A percentile compares a stretch with the other conserved stretches of the same genome.
phyloP scores from a whole-genome alignment of 2,797 vertebrate species.

The Pseudomugil tenellus region DNA sequence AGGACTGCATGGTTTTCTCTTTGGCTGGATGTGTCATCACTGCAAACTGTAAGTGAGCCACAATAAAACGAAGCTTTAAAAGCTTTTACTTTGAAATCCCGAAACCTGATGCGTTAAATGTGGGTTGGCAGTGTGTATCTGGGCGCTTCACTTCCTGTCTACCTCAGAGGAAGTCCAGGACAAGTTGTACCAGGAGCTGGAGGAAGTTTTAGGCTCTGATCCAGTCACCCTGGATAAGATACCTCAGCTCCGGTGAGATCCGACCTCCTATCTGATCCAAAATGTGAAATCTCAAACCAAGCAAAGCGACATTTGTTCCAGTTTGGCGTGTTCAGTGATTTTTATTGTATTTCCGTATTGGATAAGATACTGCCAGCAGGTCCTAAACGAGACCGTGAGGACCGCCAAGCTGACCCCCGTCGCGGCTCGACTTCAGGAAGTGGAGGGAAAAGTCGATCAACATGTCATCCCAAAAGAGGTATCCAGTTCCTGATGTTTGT shows the following conservation, averaged over 20 bases:
- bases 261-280: background rate
- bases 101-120: background rate
- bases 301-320: background rate
- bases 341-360: constrained; percentile 21
- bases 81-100: background rate
- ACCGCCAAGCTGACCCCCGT: constrained; percentile 93
- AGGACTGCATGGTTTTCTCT: constrained; percentile 97
- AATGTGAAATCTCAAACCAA: background rate
- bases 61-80: background rate
- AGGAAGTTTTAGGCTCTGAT: constrained; percentile 86
- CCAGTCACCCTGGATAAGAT: constrained; percentile 90
- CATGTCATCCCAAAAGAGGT: constrained; percentile 96
- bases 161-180: constrained; percentile 90
- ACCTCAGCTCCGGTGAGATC: constrained; percentile 89
- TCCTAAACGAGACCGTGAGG: constrained; percentile 93
- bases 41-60: constrained; percentile 89
- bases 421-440: constrained; percentile 91
- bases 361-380: constrained; percentile 91
- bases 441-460: constrained; percentile 92
- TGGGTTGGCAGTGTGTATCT: constrained; percentile 89
- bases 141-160: constrained; percentile 93
- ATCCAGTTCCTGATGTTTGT: constrained; percentile 19
- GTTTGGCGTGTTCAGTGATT: background rate
- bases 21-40: constrained; percentile 92
- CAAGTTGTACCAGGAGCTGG: constrained; percentile 87